Evolutionary conservation across 30 jellyfish, hydroid and myxozoan genomes (phyloP), one percentile per base, ranked within the genome.

Genomic region (Hydractinia echinata): DNA sequence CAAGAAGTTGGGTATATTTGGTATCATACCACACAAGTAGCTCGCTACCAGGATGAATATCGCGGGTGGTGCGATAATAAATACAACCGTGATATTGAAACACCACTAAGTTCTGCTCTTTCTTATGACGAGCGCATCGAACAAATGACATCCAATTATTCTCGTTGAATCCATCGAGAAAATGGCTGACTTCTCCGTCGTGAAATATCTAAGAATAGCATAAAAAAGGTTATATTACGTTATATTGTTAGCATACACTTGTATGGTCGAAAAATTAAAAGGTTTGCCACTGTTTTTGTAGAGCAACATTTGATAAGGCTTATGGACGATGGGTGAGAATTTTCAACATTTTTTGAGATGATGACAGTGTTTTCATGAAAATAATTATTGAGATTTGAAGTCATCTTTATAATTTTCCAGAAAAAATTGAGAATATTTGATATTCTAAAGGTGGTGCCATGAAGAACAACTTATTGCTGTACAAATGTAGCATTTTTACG

Each of bases 51-150:
- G 95, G 94, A 7, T 66, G 13, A 30, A 91, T 84, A 66, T 91
- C 98, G 48, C 80, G 74, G 20, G 79, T 83, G 56, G 98, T 82
- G 20, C 98, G 93, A 84, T 91, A 91, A 68, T 91, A 91, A 21
- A 91, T 91, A 76, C 96, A 86, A 68, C 98, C 98, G 54, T 91
- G 98, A 76, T 91, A 91, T 77, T 91, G 98, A 77, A 91, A 91
- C 19, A 91, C 98, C 48, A 87, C 98, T 88, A 91, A 78, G 70
- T 91, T 91, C 76, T 91, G 98, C 53, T 91, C 98, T 67, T 80
- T 83, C 72, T 91, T 86, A 60, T 91, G 93, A 50, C 98, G 72
- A 8, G 98, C 98, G 70, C 98, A 91, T 39, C 86, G 86, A 11
- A 91, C 98, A 69, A 82, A 91, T 56, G 96, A 61, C 98, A 91